Evolutionary conservation across 2,797 vertebrate genomes (phyloP).

Genomic region (Capromys pilorides): DNA sequence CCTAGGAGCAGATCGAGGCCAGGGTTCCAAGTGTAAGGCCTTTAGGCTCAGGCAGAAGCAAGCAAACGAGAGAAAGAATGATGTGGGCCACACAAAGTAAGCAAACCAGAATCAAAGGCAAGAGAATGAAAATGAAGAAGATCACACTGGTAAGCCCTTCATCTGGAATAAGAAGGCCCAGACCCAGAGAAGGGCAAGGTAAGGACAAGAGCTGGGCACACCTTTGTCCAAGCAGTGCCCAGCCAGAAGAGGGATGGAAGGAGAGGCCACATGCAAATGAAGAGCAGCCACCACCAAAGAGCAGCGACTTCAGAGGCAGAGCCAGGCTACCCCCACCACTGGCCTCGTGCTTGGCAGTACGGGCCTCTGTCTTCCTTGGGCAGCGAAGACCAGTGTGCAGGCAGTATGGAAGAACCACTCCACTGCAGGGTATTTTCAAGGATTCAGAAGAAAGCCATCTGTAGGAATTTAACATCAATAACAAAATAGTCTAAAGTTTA

Average conservation of each 20-base stretch:
- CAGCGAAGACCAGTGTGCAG: background rate
- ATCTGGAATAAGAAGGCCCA: background rate
- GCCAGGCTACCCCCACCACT: background rate
- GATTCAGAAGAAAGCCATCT: background rate
- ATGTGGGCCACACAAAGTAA: background rate
- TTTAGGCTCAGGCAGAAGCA: background rate
- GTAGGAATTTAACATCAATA: constrained; percentile 22
- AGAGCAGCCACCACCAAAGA: background rate
- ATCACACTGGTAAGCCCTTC: background rate
- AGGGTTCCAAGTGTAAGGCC: background rate
- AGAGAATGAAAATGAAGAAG: background rate
- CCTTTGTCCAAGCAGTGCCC: background rate
- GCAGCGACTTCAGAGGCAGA: background rate
- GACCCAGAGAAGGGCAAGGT: background rate
- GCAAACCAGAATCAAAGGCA: background rate
- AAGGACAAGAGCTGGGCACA: background rate
- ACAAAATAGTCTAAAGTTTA: background rate
- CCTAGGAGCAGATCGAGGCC: too few species aligned
- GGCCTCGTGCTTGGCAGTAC: background rate
- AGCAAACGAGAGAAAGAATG: background rate
- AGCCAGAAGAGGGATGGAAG: background rate
- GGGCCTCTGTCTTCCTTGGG: background rate
- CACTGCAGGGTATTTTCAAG: background rate
- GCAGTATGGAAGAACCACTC: background rate
- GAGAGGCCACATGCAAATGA: too few species aligned